Base-by-base conservation (phyloP, 2,797 vertebrate genomes). In the Tangara arthus region DNA sequence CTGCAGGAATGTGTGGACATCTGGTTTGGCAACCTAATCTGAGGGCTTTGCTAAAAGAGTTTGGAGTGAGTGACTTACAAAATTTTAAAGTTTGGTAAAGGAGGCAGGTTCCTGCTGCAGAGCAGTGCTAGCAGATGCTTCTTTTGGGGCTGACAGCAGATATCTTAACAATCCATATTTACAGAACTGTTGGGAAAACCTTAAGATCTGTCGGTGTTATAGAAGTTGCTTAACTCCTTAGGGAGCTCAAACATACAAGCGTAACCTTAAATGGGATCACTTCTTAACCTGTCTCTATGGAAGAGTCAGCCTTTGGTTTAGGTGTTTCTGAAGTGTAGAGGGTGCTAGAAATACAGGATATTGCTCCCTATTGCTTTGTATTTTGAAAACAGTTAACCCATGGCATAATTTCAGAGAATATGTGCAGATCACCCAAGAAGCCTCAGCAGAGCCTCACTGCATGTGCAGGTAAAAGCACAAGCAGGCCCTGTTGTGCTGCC, bases 1-100 rank as follows among this genome's bases (percentile, higher is more conserved):
- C 20, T 64, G 12, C 41, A 89, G 57, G 23, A 60, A 9, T 1
- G 1, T 15, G 17, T 0, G 34, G 53, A n/a, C 35, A 35, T 0
- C 27, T 32, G 46, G 12, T 13, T 37, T 53, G 49, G 55, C 26
- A 78, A 41, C 34, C 78, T 75, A 42, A 46, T 71, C 16, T 24
- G 21, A 57, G 28, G 73, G 27, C 34, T 84, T 84, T 75, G 37
- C 28, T 61, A 16, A 21, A 66, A 63, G 49, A 23, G 19, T 64
- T 53, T 19, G 63, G 77, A 59, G 17, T 5, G 70, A 59, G 13
- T 6, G 12, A 53, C 21, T 66, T 52, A 10, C 0, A 12, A 30
- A 73, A 32, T 52, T 28, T 28, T 34, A 2, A 46, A 15, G 53
- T 59, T 78, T 42, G 27, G 27, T 63, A 8, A 47, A 65, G 42